Evolutionary conservation across 2,113 vertebrate species (phyloP), one percentile per base, ranked within the genome.

Genomic region (Epinephelus moara): DNA sequence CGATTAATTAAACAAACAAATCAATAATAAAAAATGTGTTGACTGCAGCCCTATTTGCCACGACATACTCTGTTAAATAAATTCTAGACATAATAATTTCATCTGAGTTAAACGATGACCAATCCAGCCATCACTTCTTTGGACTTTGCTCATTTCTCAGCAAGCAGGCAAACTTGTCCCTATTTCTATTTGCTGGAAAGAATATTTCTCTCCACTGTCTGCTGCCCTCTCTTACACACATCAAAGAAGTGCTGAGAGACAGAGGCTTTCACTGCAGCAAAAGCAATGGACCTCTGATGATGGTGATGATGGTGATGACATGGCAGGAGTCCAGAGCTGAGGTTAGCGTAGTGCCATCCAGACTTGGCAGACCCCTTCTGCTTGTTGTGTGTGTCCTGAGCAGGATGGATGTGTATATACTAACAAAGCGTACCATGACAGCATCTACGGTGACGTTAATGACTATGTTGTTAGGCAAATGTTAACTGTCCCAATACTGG

Each of bases 211-310:
- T n/a, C 33, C 23, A 66, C 49, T 81, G 63, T 59, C 13, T 1
- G 4, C 75, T 82, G 47, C 4, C 17, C 60, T 82, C 57, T 60
- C 19, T 25, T 33, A 37, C 33, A 57, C 45, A 80, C 33, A 69
- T 78, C 57, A 61, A 19, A 64, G 60, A 80, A 73, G 37, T 78
- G 73, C 70, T 88, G 88, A 92, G 60, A 88, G 69, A 78, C 11
- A 23, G 27, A 70, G 47, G 21, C 63, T 73, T 75, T 78, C 64
- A 89, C 78, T 92, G 88, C 90, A 92, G 88, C 69, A 88, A 80
- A 89, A 73, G 68, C 79, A 85, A 74, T 70, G 66, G 60, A 85
- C 83, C 78, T 78, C 66, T 81, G 79, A 86, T 74, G 83, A 76
- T 68, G 70, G 74, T 64, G 66, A 57, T 67, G 82, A 55, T 68